A percentile compares a stretch with the other conserved stretches of the same genome.
phyloP scores from a whole-genome alignment of 2,888 invertebrate species.

The Sicus ferrugineus region DNA sequence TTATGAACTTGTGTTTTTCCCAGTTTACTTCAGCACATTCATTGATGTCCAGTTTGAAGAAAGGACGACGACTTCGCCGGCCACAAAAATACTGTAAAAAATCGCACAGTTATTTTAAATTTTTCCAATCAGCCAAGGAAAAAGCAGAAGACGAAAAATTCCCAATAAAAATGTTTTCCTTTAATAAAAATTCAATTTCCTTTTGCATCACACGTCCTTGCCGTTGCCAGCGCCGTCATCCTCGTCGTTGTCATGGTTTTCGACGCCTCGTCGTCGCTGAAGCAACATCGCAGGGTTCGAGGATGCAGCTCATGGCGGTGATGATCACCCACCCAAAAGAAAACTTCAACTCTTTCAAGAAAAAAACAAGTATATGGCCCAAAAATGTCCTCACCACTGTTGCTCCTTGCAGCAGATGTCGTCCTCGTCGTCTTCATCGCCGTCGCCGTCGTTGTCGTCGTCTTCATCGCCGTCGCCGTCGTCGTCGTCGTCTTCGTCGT shows the following conservation, averaged over 20 bases:
- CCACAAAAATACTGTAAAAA: neutral
- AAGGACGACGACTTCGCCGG: neutral
- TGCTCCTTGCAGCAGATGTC: constrained; percentile 9
- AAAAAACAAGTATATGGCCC: constrained; percentile 9
- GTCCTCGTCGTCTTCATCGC: neutral
- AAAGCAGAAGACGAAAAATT: constrained; percentile 49
- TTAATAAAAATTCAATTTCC: constrained; percentile 60
- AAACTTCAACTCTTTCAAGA: constrained; percentile 37
- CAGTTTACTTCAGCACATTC: neutral
- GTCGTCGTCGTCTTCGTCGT: neutral
- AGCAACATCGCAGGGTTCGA: constrained; percentile 24
- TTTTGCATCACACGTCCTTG: constrained; percentile 54
- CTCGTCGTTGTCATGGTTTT: neutral
- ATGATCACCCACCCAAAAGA: neutral
- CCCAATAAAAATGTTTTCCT: constrained; percentile 59
- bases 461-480: neutral
- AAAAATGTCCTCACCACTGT: constrained; percentile 34
- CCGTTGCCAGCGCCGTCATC: neutral
- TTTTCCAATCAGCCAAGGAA: constrained; percentile 28
- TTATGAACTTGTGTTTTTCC: neutral
- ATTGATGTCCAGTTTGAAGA: neutral
- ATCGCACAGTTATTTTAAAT: constrained; percentile 13
- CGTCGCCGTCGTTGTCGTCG: constrained; percentile 2
- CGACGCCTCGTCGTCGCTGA: neutral
- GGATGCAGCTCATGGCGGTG: constrained; percentile 1